phyloP scores from a whole-genome alignment of 2,797 vertebrate genomes.

The Neomorphus geoffroyi region DNA sequence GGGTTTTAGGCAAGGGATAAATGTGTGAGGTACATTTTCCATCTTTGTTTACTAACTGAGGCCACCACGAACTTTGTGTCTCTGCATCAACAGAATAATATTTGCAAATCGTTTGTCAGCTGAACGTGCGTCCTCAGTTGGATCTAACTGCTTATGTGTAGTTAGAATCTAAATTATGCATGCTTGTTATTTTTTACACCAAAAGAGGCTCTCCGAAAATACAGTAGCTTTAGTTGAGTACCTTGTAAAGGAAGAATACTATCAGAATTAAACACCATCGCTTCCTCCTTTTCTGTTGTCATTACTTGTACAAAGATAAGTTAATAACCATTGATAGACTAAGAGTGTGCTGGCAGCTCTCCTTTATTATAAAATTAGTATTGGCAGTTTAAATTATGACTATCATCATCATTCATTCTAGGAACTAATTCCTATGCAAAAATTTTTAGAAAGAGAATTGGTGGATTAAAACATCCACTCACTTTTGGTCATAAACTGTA shows the following conservation, averaged over 20 bases:
- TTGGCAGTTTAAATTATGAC: neutral
- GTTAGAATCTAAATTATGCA: slow-evolving; percentile 29
- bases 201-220: neutral
- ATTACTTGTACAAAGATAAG: neutral
- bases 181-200: neutral
- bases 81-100: slow-evolving; percentile 60
- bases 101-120: slow-evolving; percentile 66
- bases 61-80: slow-evolving; percentile 60
- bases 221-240: neutral
- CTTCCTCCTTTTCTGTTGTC: neutral
- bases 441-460: neutral
- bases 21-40: slow-evolving; percentile 74
- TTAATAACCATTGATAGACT: neutral
- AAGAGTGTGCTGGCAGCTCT: neutral
- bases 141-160: neutral
- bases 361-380: neutral
- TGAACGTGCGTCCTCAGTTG: slow-evolving; percentile 7
- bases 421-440: neutral
- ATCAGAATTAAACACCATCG: neutral
- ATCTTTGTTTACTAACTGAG: slow-evolving; percentile 65
- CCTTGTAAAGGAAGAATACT: neutral
- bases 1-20: slow-evolving; percentile 60
- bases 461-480: neutral
- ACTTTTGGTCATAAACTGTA: neutral
- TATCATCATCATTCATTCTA: neutral